Base-by-base conservation (phyloP, 1,140 invertebrate species). In the Dreissena rostriformis region DNA sequence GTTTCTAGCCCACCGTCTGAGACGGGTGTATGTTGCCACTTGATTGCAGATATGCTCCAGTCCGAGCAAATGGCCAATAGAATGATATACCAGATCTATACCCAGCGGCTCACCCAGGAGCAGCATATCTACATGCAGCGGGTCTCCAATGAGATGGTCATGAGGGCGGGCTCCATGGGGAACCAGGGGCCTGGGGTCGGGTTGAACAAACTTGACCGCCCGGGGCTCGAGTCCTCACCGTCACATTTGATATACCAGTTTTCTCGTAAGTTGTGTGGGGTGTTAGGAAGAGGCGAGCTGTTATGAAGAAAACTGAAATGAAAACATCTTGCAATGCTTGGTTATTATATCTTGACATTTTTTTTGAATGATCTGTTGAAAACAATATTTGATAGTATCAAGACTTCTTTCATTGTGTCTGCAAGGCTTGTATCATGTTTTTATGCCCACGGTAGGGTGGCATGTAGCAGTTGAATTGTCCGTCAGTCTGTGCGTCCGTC, bases 231-330 rank as follows among this genome's bases (percentile, higher is more conserved):
- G 83, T 87, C 91, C 22, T 82, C 86, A 29, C 74, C 86, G 72
- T 88, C 89, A 65, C 91, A 92, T 87, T 90, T 93, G 86, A 89
- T 91, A 53, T 92, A 92, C 90, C 91, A 92, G 76, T 93, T 92
- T 86, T 92, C 91, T 87, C 87, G 92, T 93, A 91, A 93, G 92
- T 91, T 76, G 80, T 17, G 39, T 63, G 12, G 8, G 39, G 39
- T 5, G 39, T 8, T 5, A 5, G 2, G 39, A 39, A 39, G 39
- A 39, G 4, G 4, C 39, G 39, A 39, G 39, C 39, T 39, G 39
- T 39, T 39, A 5, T 2, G 2, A 8, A 2, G 8, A 39, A 39
- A 39, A 39, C 2, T 5, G 4, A 39, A 2, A 2, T 39, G 39
- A 39, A 39, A 39, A 39, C 8, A 39, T 2, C 39, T 39, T 39